phyloP scores from a whole-genome alignment of 2,797 vertebrate species.

The Sebastes hubbsi region DNA sequence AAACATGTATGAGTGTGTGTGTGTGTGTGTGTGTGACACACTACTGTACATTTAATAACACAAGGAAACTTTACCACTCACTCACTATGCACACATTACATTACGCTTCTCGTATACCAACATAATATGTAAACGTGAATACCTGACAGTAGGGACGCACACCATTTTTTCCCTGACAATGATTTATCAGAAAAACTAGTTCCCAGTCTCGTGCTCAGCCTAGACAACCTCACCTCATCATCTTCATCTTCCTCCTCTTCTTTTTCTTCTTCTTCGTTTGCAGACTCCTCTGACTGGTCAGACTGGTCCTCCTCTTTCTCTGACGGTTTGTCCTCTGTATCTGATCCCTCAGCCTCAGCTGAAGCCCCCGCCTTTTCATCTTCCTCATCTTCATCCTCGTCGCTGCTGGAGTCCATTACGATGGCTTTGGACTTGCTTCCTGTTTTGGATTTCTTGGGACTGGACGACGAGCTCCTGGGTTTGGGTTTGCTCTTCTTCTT shows the following conservation, averaged over 20 bases:
- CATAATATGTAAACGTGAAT: too few relatives aligned
- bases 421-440: conserved; percentile 91
- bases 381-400: conserved; percentile 83
- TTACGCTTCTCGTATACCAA: too few relatives aligned
- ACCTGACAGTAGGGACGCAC: too few relatives aligned
- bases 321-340: conserved; percentile 25
- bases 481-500: conserved; percentile 83
- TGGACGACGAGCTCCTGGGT: conserved; percentile 81
- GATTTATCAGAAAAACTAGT: background rate
- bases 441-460: conserved; percentile 72
- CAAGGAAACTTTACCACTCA: too few relatives aligned
- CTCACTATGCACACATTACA: too few relatives aligned
- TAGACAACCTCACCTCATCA: conserved; percentile 4
- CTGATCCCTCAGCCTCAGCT: conserved; percentile 76
- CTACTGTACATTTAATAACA: too few relatives aligned
- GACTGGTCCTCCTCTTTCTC: conserved; percentile 38
- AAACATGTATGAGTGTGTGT: too few relatives aligned
- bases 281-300: conserved; percentile 45
- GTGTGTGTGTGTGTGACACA: too few relatives aligned
- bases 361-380: conserved; percentile 72
- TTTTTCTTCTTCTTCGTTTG: conserved; percentile 9
- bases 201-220: background rate
- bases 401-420: conserved; percentile 94
- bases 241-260: background rate
- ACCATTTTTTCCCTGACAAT: too few relatives aligned